These are phyloP conservation scores for Drosophila anceps DNA, from an alignment of 2,888 invertebrate genomes.

Conservation along the genomic window DNA sequence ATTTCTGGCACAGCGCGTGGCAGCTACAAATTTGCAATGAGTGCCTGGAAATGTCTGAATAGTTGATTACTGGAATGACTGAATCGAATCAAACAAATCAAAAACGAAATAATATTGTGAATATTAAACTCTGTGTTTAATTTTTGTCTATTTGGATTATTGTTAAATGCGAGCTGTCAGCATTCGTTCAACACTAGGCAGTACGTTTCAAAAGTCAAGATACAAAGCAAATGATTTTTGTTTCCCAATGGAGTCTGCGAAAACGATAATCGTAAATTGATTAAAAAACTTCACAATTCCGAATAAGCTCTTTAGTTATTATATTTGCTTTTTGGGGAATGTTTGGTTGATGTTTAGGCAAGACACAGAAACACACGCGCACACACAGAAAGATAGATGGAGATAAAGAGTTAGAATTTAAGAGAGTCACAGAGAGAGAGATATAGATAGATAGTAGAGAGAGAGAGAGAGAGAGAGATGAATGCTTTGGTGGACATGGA, in stretches of 20 bases:
- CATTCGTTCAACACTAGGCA: constrained; percentile 58
- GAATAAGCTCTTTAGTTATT: constrained; percentile 68
- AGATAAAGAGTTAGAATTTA: constrained; percentile 19
- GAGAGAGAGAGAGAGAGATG: constrained; percentile 29
- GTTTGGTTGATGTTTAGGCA: constrained; percentile 31
- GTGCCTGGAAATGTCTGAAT: constrained; percentile 37
- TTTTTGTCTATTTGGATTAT: constrained; percentile 21
- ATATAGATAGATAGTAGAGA: constrained; percentile 8
- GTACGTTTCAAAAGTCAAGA: constrained; percentile 59
- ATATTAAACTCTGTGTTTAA: constrained; percentile 17
- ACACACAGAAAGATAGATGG: constrained; percentile 34
- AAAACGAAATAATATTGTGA: constrained; percentile 10
- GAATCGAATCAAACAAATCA: constrained; percentile 52
- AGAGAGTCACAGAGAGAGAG: constrained; percentile 14
- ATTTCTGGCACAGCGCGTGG: constrained; percentile 44
- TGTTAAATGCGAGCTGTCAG: constrained; percentile 26
- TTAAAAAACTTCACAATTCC: constrained; percentile 63
- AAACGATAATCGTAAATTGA: constrained; percentile 35
- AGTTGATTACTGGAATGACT: constrained; percentile 55
- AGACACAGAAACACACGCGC: constrained; percentile 46
- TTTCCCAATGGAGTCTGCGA: constrained; percentile 57
- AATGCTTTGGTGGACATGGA: constrained; percentile 57
- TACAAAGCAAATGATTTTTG: constrained; percentile 73
- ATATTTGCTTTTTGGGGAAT: constrained; percentile 5
- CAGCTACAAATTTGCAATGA: constrained; percentile 51